These are phyloP conservation scores for Polyploca ridens DNA, from an alignment of 2,888 invertebrate species.

Conservation along the genomic window DNA sequence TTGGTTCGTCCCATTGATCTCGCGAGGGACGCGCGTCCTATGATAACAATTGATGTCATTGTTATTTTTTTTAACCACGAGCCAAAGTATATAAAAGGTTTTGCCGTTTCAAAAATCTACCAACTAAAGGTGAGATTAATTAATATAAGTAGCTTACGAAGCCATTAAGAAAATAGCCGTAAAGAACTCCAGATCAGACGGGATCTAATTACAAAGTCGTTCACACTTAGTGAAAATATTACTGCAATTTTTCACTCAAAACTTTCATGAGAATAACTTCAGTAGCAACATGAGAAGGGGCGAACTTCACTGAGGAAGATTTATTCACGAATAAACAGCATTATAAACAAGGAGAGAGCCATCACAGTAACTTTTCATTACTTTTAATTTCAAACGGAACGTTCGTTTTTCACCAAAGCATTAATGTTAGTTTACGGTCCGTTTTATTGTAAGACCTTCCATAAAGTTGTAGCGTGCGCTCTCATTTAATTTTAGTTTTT, in stretches of 20 bases:
- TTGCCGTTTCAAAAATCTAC: not conserved
- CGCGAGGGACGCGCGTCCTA: no score
- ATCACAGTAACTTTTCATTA: conserved; percentile 43
- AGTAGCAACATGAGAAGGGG: conserved; percentile 50
- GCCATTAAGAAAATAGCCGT: conserved; percentile 61
- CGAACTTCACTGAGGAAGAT: conserved; percentile 54
- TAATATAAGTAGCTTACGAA: conserved; percentile 60
- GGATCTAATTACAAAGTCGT: conserved; percentile 71
- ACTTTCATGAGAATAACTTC: conserved; percentile 64
- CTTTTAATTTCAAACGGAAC: conserved; percentile 32
- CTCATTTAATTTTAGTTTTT: conserved; percentile 14
- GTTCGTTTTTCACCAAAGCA: conserved; percentile 29
- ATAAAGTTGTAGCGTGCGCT: conserved; percentile 30
- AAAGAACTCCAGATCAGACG: conserved; percentile 56
- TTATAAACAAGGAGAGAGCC: conserved; percentile 39
- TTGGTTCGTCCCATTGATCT: no score
- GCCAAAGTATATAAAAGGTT: no score
- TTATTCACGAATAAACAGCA: conserved; percentile 54
- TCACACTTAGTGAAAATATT: conserved; percentile 70
- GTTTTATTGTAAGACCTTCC: conserved; percentile 41
- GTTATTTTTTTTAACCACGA: no score
- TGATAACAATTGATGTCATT: no score
- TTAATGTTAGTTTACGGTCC: conserved; percentile 42
- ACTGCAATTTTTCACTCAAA: conserved; percentile 76
- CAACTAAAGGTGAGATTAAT: conserved; percentile 15